Evolutionary conservation across 2,888 invertebrate species (phyloP), one percentile per base, ranked within the genome.

Genomic region (Phengaris arion): DNA sequence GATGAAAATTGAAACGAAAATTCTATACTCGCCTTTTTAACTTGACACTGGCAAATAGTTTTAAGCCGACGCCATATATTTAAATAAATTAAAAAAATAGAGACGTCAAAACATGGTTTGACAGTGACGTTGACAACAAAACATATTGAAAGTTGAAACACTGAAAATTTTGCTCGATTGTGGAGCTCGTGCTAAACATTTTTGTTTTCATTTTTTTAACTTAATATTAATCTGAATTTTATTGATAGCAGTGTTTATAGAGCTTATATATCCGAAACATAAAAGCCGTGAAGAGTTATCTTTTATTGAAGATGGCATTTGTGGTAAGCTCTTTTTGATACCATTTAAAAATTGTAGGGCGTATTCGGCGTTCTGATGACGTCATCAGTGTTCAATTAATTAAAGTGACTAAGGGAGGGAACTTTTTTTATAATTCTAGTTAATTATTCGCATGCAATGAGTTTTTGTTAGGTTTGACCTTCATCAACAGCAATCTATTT

Each of bases 311-410:
- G 72, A 72, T 72, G 72, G 54, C 72, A 52, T 72, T 72, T n/a
- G 35, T 54, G 72, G 72, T 72, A 54, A 72, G 72, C 46, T 48
- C 45, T 70, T 70, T 59, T 57, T 52, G 73, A 74, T 72, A 52
- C 12, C 1, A 35, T 35, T 76, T 51, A 68, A 74, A 77, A 74
- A 78, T 73, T 75, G 68, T 76, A 79, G 85, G 83, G 83, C 81
- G 85, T 81, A 68, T 78, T 79, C 79, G 81, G 85, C 80, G 64
- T 78, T 79, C 79, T 76, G 77, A 70, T 85, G 86, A 86, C 83
- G 81, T 84, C 82, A 85, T 57, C 73, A 6, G 1, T 45, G 45
- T 64, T 64, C 13, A 64, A 64, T 64, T 64, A 64, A 48, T 55
- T 79, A 81, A 78, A 81, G 81, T 79, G 78, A 78, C 79, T 75